Conservation (phyloP, 2,113 vertebrate genomes). For the Callionymus lyra region DNA sequence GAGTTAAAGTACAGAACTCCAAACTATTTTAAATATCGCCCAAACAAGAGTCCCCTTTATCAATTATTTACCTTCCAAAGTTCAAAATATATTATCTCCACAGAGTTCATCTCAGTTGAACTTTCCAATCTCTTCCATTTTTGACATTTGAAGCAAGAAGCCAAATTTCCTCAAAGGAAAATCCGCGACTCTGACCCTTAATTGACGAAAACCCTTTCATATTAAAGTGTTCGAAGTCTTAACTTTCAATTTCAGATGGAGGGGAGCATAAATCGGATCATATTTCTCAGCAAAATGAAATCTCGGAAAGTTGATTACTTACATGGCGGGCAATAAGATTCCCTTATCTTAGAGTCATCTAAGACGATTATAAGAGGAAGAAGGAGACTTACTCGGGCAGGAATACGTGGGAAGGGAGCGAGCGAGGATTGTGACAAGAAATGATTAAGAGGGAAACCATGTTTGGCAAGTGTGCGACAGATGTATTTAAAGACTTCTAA, state of each 20-base stretch:
- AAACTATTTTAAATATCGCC: no score
- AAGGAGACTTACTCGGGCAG: conserved; percentile 63
- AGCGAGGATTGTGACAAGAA: conserved; percentile 42
- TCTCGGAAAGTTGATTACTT: conserved; percentile 51
- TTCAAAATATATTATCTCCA: no score
- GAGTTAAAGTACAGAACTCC: no score
- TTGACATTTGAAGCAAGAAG: no score
- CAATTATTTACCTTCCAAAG: no score
- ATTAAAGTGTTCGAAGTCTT: conserved; percentile 2
- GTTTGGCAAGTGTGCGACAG: conserved; percentile 56
- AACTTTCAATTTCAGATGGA: conserved; percentile 16
- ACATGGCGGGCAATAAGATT: conserved; percentile 40
- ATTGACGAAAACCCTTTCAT: no score
- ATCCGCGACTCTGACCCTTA: no score
- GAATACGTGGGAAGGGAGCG: conserved; percentile 20
- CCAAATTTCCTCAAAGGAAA: no score
- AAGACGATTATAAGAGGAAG: conserved; percentile 64
- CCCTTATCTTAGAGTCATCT: conserved; percentile 55
- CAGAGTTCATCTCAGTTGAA: no score
- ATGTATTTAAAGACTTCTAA: conserved; percentile 73
- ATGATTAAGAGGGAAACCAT: conserved; percentile 50
- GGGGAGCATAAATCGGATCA: conserved; percentile 21
- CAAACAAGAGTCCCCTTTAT: no score
- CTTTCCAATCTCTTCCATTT: no score
- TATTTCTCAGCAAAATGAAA: conserved; percentile 51